phyloP scores from a whole-genome alignment of 2,113 vertebrate genomes.

The Marcusenius ussheri region DNA sequence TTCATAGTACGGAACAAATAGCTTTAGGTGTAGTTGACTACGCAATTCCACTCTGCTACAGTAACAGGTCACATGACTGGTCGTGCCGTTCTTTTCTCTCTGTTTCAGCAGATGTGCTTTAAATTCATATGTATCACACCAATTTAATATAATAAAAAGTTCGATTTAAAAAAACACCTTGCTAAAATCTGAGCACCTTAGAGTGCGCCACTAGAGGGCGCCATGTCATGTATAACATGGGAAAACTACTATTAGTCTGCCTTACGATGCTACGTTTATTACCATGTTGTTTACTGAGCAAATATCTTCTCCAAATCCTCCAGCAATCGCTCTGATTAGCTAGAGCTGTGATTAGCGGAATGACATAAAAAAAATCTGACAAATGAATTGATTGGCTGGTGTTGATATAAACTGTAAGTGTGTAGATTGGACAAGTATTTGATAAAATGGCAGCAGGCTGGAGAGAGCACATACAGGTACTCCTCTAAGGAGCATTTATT shows the following conservation, averaged over 20 bases:
- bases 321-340: neutral
- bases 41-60: neutral
- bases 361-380: neutral
- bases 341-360: neutral
- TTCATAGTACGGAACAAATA: neutral
- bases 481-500: neutral
- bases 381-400: neutral
- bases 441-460: neutral
- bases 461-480: neutral
- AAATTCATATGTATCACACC: neutral
- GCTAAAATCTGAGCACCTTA: neutral
- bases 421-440: neutral
- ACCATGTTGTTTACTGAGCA: neutral
- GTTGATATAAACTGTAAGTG: neutral
- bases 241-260: neutral
- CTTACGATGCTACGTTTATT: neutral
- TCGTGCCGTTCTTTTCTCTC: neutral
- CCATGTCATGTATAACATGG: constrained; percentile 41
- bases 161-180: neutral
- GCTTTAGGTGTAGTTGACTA: neutral
- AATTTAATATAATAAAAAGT: neutral
- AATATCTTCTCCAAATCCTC: neutral
- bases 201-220: constrained; percentile 59
- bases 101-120: neutral
- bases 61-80: neutral